Evolutionary conservation across 2,797 vertebrate genomes (phyloP).

Genomic region (Discoglossus pictus): DNA sequence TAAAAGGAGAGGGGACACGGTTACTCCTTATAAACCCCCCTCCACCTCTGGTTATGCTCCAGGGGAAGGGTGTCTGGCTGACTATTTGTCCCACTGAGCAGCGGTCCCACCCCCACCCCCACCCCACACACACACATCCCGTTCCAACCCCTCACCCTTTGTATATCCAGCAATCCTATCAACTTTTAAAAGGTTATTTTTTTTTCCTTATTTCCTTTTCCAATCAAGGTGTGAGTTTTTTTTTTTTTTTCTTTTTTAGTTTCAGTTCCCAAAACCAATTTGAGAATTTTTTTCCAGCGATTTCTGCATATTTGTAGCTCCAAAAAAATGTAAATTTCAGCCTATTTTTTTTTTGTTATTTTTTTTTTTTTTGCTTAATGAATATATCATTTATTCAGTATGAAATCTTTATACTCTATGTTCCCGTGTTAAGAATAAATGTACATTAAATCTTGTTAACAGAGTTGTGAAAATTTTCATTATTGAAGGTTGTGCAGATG

Average conservation of each 20-base stretch:
- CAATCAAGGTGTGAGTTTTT: constrained; percentile 85
- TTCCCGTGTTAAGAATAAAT: constrained; percentile 99
- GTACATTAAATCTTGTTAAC: constrained; percentile 99
- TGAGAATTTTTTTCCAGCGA: constrained; percentile 92
- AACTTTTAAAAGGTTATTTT: constrained; percentile 80
- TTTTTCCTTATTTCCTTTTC: too few species aligned
- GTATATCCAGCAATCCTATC: constrained; percentile 75
- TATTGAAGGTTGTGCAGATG: constrained; percentile 32
- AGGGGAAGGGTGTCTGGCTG: constrained; percentile 68
- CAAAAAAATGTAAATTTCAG: constrained; percentile 99
- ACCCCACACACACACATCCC: too few species aligned
- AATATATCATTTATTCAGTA: constrained; percentile 99
- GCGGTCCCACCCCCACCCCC: constrained; percentile 15
- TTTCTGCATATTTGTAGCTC: constrained; percentile 99
- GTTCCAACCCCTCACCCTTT: constrained; percentile 64
- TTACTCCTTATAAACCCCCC: constrained; percentile 59
- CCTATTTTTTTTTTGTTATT: constrained; percentile 93
- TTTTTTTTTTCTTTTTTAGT: constrained; percentile 61
- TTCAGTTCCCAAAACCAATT: constrained; percentile 96
- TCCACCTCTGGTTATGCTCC: constrained; percentile 78
- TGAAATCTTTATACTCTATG: constrained; percentile 99
- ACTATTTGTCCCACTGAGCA: constrained; percentile 82
- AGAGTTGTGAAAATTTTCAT: constrained; percentile 92
- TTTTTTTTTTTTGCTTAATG: constrained; percentile 99
- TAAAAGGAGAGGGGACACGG: constrained; percentile 75